Evolutionary conservation across 2,797 vertebrate species (phyloP), one percentile per base, ranked within the genome.

Genomic region (Sebastes steindachneri): DNA sequence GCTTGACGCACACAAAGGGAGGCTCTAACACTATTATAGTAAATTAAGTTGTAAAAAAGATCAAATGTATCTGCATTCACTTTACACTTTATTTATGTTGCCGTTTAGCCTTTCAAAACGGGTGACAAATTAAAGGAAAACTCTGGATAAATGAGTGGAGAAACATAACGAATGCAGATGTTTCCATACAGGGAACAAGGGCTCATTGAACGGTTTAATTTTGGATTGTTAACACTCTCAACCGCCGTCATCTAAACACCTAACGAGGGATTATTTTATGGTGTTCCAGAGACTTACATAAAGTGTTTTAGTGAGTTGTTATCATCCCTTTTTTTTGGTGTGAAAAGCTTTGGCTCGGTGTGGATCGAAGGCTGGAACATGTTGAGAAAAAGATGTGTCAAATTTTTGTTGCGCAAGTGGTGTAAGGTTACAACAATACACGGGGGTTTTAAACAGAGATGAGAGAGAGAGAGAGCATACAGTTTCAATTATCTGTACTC

Each of bases 401-500:
- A 51, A 66, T 70, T 53, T 57, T 19, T 21, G 71, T 45, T 64
- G 69, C 17, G 2, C 1, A 57, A 60, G 60, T 7, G 75, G 55
- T 73, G 21, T 35, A 8, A 68, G 29, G 69, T 71, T 76, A 14
- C 0, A 25, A 69, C 75, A 59, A 88, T 8, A 82, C 28, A 65
- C 19, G 7, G 28, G 14, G 58, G 5, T n/a, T n/a, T 59, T 2
- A 62, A 77, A 48, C 53, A 28, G 65, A 74, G 51, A 67, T 28
- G 53, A 28, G 6, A 5, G 57, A 29, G n/a, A 29, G n/a, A 60
- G 21, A 25, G 66, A 37, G 2, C 89, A 90, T 75, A 83, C 75
- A 85, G 67, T 82, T 92, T 87, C 84, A 89, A 89, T 92, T 86
- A 92, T 83, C 73, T 73, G n/a, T 64, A 74, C 88, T 90, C 75